Base-by-base conservation (phyloP, 2,888 invertebrate genomes). In the Pristionchus japonicus region DNA sequence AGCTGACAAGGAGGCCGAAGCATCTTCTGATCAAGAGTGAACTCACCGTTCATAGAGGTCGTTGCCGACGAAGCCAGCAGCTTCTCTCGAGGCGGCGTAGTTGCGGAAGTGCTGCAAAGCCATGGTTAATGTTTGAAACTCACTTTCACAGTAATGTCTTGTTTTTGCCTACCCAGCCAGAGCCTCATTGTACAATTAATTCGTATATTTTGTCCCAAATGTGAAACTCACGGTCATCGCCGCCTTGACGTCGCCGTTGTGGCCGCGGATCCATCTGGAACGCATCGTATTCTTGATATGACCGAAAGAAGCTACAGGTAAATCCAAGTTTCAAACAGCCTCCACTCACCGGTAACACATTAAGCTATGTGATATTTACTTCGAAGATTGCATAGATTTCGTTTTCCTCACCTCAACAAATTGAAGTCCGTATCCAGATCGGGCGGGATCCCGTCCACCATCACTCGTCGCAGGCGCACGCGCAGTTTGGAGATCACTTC, bases 361-460 rank as follows among this genome's bases (percentile, higher is more conserved):
- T n/a, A n/a, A n/a, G n/a, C n/a, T n/a, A n/a, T n/a, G n/a, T n/a
- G n/a, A n/a, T n/a, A n/a, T n/a, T 43, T 11, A 70, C 23, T 52
- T 52, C 37, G 17, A 23, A 34, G 13, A 3, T 15, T 67, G 27
- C 67, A 15, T 2, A 27, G 9, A 27, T 61, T 34, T 3, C 61
- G 23, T 23, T 23, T 61, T 27, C 23, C 9, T 23, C n/a, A 74
- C 74, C 74, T 89, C 47, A 90, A 87, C 6, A 92, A 84, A 85
- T 92, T 92, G 43, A 92, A 85, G 77, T 92, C 91, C 1, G 92
- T 92, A 88, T 92, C 90, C n/a, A 92, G 89, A 67, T 92, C 92
- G 15, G 88, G 85, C 37, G 92, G 92, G 52, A 92, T 90, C 52
- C 92, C 91, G n/a, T 64, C 77, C 3, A 64, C 64, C 23, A 87